phyloP scores from a whole-genome alignment of 2,113 vertebrate species.

The Perccottus glenii region DNA sequence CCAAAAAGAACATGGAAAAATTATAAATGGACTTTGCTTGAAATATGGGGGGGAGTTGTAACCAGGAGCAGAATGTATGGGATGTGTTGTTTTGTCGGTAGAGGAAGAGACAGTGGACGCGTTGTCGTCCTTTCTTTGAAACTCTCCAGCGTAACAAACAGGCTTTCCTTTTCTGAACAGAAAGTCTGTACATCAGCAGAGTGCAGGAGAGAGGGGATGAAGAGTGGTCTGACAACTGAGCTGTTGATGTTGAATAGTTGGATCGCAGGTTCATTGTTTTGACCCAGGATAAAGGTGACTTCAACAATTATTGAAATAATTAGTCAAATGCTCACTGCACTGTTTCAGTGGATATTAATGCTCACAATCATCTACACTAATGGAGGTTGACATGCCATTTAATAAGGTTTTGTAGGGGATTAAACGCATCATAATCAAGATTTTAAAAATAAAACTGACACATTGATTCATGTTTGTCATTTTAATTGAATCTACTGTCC shows the following conservation, averaged over 20 bases:
- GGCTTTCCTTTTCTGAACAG: constrained; percentile 80
- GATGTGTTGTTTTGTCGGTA: constrained; percentile 73
- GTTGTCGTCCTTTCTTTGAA: constrained; percentile 74
- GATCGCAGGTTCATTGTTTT: constrained; percentile 25
- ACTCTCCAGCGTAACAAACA: constrained; percentile 81
- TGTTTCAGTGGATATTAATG: too few relatives aligned
- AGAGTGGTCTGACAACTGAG: constrained; percentile 45
- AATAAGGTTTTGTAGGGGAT: too few relatives aligned
- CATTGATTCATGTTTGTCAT: too few relatives aligned
- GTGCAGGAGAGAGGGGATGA: constrained; percentile 67
- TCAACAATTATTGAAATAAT: constrained; percentile 2
- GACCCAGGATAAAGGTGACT: constrained; percentile 9
- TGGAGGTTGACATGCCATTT: too few relatives aligned
- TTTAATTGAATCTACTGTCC: too few relatives aligned
- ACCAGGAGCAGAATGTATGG: constrained; percentile 52
- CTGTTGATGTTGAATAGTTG: constrained; percentile 59
- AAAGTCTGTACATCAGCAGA: constrained; percentile 81
- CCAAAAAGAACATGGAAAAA: background rate
- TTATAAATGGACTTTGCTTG: constrained; percentile 31
- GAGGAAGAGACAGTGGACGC: constrained; percentile 45
- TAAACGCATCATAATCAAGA: too few relatives aligned
- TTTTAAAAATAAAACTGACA: too few relatives aligned
- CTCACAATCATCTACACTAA: too few relatives aligned
- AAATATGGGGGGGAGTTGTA: constrained; percentile 31
- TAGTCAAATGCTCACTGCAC: too few relatives aligned